Conservation (phyloP, 2,888 invertebrate species). For the Nomada lathburiana region DNA sequence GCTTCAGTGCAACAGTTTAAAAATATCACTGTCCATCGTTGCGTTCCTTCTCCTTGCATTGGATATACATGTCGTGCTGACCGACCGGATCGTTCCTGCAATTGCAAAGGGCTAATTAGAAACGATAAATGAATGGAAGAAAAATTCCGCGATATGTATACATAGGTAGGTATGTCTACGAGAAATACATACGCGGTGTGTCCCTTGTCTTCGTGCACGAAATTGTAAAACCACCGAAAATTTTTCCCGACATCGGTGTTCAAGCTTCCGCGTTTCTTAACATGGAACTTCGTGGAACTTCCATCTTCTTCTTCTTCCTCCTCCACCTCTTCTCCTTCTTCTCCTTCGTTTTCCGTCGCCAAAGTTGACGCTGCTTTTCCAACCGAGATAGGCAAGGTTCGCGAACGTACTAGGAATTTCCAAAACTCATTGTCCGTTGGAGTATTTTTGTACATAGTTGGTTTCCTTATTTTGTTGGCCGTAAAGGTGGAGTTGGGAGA, state of each 20-base stretch:
- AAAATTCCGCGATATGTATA: neutral
- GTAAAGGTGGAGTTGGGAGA: neutral
- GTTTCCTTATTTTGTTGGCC: constrained; percentile 9
- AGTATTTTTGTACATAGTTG: constrained; percentile 8
- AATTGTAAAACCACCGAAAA: constrained; percentile 66
- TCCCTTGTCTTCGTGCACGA: neutral
- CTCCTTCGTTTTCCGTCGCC: neutral
- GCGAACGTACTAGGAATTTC: constrained; percentile 16
- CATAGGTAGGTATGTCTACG: too few species aligned
- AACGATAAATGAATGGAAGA: neutral
- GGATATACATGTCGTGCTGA: neutral
- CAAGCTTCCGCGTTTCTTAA: constrained; percentile 54
- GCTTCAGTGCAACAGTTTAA: neutral
- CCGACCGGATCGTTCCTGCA: constrained; percentile 1
- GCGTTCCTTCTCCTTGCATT: neutral
- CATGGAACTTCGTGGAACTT: constrained; percentile 7
- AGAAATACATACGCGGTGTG: constrained; percentile 12
- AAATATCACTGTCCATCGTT: neutral
- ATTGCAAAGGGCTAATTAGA: neutral
- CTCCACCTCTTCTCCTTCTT: too few species aligned
- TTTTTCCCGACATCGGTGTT: constrained; percentile 54
- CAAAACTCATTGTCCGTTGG: constrained; percentile 36
- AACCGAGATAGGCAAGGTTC: neutral
- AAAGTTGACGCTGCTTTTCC: neutral
- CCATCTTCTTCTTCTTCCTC: neutral